A percentile compares a stretch with the other conserved stretches of the same genome.
Conservation (phyloP, 2,113 vertebrate species). For the Theristicus caerulescens region DNA sequence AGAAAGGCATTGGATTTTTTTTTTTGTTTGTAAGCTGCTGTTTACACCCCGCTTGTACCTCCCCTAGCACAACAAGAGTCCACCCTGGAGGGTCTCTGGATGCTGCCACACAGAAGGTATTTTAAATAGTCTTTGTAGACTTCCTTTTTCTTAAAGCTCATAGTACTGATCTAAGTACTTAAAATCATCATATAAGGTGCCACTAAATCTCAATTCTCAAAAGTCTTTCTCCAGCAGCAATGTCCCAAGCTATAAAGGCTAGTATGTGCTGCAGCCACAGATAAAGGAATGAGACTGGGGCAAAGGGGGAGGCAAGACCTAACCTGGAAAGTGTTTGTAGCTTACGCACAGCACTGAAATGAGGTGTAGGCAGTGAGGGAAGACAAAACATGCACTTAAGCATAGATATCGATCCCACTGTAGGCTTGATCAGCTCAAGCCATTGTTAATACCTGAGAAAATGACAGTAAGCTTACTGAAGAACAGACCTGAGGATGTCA, state of each 20-base stretch:
- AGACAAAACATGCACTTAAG: not conserved
- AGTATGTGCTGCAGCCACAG: not conserved
- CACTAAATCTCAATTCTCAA: not conserved
- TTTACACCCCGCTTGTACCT: not conserved
- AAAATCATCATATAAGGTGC: not conserved
- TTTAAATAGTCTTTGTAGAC: not conserved
- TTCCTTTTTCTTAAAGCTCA: not conserved
- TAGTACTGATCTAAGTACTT: not conserved
- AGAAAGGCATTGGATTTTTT: not conserved
- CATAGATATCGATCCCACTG: not conserved
- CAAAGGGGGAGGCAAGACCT: rapidly evolving
- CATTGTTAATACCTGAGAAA: not conserved
- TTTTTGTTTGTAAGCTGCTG: not conserved
- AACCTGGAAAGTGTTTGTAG: not conserved
- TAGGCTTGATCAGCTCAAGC: not conserved
- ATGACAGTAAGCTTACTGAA: not conserved
- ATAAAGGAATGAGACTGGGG: not conserved
- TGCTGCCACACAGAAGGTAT: not conserved
- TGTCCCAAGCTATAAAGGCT: not conserved
- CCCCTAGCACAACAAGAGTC: not conserved
- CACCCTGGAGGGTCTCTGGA: not conserved
- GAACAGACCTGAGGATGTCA: not conserved
- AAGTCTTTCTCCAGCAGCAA: not conserved
- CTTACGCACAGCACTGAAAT: not conserved
- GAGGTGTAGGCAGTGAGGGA: not conserved